A percentile compares a stretch with the other conserved stretches of the same genome.
phyloP scores from a whole-genome alignment of 2,888 invertebrate species.

The Hermaeophaga mercurialis region DNA sequence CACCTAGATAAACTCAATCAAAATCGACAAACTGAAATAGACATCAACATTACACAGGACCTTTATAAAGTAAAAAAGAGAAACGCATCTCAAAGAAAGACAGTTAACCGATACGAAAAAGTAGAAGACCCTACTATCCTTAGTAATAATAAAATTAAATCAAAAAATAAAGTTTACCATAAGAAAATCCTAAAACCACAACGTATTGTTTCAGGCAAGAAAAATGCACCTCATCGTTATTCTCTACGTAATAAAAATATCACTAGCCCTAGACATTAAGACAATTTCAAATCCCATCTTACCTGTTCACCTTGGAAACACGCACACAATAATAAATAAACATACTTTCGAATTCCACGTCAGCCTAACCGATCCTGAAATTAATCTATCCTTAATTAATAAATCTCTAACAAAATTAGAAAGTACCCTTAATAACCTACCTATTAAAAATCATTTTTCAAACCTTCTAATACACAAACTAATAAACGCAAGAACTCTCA shows the following conservation, averaged over 20 bases:
- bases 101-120: too few species aligned
- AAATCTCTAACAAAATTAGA: slow-evolving; percentile 1
- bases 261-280: not conserved
- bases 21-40: not conserved
- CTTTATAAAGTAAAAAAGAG: not conserved
- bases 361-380: slow-evolving; percentile 1
- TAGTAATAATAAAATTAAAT: slow-evolving; percentile 10
- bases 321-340: not conserved
- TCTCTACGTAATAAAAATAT: slow-evolving; percentile 2
- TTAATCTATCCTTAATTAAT: not conserved
- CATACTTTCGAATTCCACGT: slow-evolving; percentile 6
- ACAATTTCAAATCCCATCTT: slow-evolving; percentile 1
- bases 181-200: too few species aligned
- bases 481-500: not conserved
- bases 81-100: slow-evolving; percentile 3
- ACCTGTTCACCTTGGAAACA: slow-evolving; percentile 1
- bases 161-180: slow-evolving; percentile 5
- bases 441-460: not conserved
- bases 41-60: not conserved
- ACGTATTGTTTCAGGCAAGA: slow-evolving; percentile 11
- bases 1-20: not conserved
- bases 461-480: not conserved
- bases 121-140: not conserved
- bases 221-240: slow-evolving; percentile 4
- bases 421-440: not conserved